Base-by-base conservation (phyloP, 2,113 vertebrate genomes). In the Rhinogobius similis region DNA sequence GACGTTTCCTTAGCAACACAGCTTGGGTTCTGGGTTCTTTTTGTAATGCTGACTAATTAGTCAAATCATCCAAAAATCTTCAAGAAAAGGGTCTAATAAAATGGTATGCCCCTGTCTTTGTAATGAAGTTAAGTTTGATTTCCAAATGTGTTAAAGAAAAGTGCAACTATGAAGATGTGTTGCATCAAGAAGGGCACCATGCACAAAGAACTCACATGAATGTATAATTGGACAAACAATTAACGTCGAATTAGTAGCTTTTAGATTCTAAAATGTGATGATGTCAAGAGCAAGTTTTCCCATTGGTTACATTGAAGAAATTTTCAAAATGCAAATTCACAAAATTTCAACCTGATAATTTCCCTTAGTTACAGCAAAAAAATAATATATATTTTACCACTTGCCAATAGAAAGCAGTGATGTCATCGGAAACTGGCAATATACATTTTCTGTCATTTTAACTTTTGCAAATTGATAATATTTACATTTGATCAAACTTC, bases 1-100 rank as follows among this genome's bases (percentile, higher is more conserved):
- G 32, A 29, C 27, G 62, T 80, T 82, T 41, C 72, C 75, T 68
- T 78, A 72, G 80, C 64, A 82, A 80, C 75, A 48, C 66, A 68
- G 72, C 55, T 64, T 62, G 24, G 46, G 39, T 62, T 65, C 20
- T 32, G 39, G 58, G 29, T 62, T 18, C 21, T 11, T 38, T 36
- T 36, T 61, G 29, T 61, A 26, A 2, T n/a, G 58, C 29, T 61
- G 9, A 11, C 29, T 58, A 29, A 58, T 58, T 58, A 58, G 55
- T 58, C 24, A 58, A 58, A 6, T 58, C 55, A 18, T 18, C 26
- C 26, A 27, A 58, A 58, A 50, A 20, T 5, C 18, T 48, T n/a
- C 20, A 9, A 48, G 20, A 9, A 20, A 48, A 48, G 18, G 20
- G 1, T 41, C 10, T 10, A 41, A 36, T n/a, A n/a, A n/a, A n/a